phyloP scores from a whole-genome alignment of 2,888 invertebrate species.

The Cordilura impudica region DNA sequence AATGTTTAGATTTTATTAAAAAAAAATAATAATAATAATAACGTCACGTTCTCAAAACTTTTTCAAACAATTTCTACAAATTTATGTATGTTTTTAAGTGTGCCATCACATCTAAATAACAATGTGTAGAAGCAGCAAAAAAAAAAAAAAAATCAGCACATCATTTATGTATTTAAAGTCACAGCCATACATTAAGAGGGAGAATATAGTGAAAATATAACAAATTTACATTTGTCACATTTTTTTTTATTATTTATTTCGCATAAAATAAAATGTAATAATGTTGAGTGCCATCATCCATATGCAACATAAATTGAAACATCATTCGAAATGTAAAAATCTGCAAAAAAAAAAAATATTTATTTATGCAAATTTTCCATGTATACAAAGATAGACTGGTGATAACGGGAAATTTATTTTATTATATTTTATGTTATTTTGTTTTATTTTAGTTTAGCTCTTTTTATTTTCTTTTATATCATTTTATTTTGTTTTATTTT shows the following conservation, averaged over 20 bases:
- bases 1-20: conserved; percentile 17
- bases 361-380: not conserved
- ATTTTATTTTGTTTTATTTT: no score
- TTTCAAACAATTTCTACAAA: conserved; percentile 23
- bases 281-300: not conserved
- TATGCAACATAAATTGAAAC: not conserved
- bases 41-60: conserved; percentile 49
- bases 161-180: not conserved
- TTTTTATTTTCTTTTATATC: no score
- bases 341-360: not conserved
- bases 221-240: conserved; percentile 36
- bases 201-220: conserved; percentile 8
- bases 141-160: not conserved
- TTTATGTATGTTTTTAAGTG: conserved; percentile 16
- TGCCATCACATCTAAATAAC: conserved; percentile 40
- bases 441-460: not conserved
- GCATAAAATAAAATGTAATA: not conserved
- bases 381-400: not conserved
- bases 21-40: not conserved
- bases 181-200: not conserved
- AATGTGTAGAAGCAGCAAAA: conserved; percentile 6
- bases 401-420: not conserved
- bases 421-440: not conserved
- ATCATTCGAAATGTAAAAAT: not conserved
- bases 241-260: not conserved